These are phyloP conservation scores for Leuciscus idus DNA, from an alignment of 2,113 vertebrate species.

Conservation along the genomic window DNA sequence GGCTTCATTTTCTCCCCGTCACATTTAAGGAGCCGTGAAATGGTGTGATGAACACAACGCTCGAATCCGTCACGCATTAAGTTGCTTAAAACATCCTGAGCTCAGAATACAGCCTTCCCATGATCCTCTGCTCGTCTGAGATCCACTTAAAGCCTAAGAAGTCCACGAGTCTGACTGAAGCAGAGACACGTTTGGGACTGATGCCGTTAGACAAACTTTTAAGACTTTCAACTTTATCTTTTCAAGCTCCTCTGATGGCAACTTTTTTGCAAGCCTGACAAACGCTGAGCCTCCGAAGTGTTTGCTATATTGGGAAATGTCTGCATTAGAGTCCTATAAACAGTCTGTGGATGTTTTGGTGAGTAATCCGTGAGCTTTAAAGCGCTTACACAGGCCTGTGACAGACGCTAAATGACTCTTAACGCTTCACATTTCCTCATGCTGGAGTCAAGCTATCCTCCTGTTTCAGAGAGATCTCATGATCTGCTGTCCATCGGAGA, in stretches of 20 bases:
- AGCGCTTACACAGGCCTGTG: not conserved
- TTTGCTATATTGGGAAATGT: conserved; percentile 9
- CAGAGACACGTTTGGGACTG: not conserved
- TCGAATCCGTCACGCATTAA: not conserved
- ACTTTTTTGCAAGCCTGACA: conserved; percentile 14
- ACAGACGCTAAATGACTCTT: not conserved
- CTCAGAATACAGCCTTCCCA: not conserved
- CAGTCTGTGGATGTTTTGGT: not conserved
- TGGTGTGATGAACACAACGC: not conserved
- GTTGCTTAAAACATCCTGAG: not conserved
- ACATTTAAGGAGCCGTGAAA: not conserved
- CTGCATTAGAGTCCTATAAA: not conserved
- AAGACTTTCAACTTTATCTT: not conserved
- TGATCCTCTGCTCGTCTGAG: conserved; percentile 3
- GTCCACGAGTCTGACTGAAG: not conserved
- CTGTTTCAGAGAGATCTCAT: not conserved
- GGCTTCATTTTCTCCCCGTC: not conserved
- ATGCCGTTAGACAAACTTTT: not conserved
- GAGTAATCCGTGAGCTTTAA: conserved; percentile 5
- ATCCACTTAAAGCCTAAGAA: not conserved
- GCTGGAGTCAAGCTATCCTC: not conserved
- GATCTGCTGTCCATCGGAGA: not conserved
- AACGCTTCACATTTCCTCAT: not conserved
- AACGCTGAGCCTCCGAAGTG: not conserved
- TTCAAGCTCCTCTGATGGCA: not conserved